Percentiles rank a stretch among this genome's conserved stretches.
These are phyloP conservation scores for Drosophila helvetica DNA, from an alignment of 2,888 invertebrate genomes.

Conservation along the genomic window DNA sequence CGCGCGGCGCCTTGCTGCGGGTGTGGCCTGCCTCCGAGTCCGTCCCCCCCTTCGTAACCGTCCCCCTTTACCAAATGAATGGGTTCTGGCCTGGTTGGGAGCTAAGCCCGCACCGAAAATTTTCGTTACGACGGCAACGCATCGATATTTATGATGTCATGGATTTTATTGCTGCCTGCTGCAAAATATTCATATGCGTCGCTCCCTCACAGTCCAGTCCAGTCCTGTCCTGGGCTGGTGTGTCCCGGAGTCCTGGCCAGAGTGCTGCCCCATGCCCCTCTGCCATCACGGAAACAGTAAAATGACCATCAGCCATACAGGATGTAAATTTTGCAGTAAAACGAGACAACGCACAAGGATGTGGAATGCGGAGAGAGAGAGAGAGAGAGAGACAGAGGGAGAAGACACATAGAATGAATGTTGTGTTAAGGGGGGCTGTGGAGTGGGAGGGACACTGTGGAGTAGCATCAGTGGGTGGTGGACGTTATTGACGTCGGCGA, in stretches of 20 bases:
- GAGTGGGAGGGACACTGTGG: not conserved
- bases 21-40: slow-evolving; percentile 48
- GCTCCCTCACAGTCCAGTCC: slow-evolving; percentile 13
- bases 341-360: slow-evolving; percentile 71
- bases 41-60: not conserved
- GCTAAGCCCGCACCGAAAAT: slow-evolving; percentile 82
- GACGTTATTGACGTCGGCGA: slow-evolving; percentile 74
- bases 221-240: not conserved
- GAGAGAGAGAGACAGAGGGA: slow-evolving; percentile 1
- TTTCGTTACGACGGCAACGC: slow-evolving; percentile 76
- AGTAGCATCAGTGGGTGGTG: slow-evolving; percentile 45
- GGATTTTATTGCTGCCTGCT: slow-evolving; percentile 82
- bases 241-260: slow-evolving; percentile 28
- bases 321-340: slow-evolving; percentile 79
- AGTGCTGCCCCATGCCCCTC: slow-evolving; percentile 37
- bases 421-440: slow-evolving; percentile 30
- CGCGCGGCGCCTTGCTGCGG: slow-evolving; percentile 79
- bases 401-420: slow-evolving; percentile 42
- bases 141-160: slow-evolving; percentile 82
- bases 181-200: slow-evolving; percentile 79
- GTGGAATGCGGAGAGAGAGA: slow-evolving; percentile 21
- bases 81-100: slow-evolving; percentile 42
- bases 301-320: slow-evolving; percentile 81
- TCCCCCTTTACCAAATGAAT: slow-evolving; percentile 49
- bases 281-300: slow-evolving; percentile 75